phyloP scores from a whole-genome alignment of 1,140 invertebrate species.

The Calosoma granatense region DNA sequence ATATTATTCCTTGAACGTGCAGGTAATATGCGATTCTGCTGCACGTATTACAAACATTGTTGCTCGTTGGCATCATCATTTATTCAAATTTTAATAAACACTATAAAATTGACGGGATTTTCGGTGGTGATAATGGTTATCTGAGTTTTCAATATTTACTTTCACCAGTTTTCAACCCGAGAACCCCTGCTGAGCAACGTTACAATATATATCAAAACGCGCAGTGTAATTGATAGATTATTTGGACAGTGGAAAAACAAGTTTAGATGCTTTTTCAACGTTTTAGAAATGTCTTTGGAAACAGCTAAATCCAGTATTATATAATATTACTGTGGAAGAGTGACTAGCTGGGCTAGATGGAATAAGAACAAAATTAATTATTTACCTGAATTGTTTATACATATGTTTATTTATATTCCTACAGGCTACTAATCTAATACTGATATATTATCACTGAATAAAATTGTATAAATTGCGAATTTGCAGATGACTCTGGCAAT shows the following conservation, averaged over 20 bases:
- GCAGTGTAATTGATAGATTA: constrained; percentile 29
- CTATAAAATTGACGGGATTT: no score
- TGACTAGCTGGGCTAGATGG: no score
- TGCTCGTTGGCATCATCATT: constrained; percentile 31
- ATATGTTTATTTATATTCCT: no score
- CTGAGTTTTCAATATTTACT: constrained; percentile 17
- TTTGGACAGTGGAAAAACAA: constrained; percentile 30
- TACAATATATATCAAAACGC: constrained; percentile 32
- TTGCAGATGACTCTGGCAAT: no score
- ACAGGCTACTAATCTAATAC: no score
- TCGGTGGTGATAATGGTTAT: constrained; percentile 27
- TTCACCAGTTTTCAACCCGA: constrained; percentile 22
- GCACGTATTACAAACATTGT: constrained; percentile 21
- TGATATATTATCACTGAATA: no score
- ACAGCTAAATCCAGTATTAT: constrained; percentile 26
- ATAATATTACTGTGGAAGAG: no score
- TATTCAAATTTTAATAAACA: no score
- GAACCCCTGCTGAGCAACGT: constrained; percentile 17
- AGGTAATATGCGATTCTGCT: constrained; percentile 22
- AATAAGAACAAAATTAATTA: no score
- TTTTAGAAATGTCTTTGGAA: constrained; percentile 24
- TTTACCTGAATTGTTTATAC: no score
- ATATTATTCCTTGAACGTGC: constrained; percentile 33
- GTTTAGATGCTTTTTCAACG: not conserved
- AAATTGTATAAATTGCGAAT: no score